Conservation (phyloP, 2,113 vertebrate species). For the Mesitornis unicolor region DNA sequence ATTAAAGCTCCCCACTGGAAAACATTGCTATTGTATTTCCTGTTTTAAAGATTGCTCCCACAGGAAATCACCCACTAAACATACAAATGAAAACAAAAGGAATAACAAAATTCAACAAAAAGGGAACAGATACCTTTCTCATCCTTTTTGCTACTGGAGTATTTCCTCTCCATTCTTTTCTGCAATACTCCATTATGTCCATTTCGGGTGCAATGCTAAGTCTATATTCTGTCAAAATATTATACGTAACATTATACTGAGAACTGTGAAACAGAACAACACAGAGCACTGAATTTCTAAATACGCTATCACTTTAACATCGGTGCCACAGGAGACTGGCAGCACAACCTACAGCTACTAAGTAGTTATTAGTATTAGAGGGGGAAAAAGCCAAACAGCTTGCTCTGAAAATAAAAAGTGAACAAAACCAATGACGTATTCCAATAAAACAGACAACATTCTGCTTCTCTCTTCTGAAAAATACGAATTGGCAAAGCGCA, state of each 20-base stretch:
- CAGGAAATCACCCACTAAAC: not conserved
- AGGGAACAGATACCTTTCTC: slow-evolving; percentile 78
- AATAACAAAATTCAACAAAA: not conserved
- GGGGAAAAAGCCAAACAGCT: not conserved
- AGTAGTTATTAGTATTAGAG: not conserved
- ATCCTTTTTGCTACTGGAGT: slow-evolving; percentile 87
- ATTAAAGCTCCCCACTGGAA: not conserved
- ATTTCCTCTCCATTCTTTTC: slow-evolving; percentile 90
- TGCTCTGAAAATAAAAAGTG: not conserved
- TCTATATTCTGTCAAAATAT: slow-evolving; percentile 66
- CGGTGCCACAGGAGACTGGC: not conserved
- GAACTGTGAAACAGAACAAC: not conserved
- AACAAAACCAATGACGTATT: not conserved
- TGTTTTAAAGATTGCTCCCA: not conserved
- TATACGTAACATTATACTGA: not conserved
- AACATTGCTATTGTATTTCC: not conserved
- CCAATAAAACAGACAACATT: not conserved
- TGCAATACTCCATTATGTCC: slow-evolving; percentile 88
- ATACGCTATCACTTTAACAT: not conserved
- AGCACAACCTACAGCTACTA: not conserved
- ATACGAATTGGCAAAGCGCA: not conserved
- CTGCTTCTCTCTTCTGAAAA: not conserved
- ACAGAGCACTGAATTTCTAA: not conserved
- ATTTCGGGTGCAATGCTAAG: slow-evolving; percentile 82
- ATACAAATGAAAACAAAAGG: not conserved